phyloP scores from a whole-genome alignment of 2,113 vertebrate genomes.

The Austrofundulus limnaeus region DNA sequence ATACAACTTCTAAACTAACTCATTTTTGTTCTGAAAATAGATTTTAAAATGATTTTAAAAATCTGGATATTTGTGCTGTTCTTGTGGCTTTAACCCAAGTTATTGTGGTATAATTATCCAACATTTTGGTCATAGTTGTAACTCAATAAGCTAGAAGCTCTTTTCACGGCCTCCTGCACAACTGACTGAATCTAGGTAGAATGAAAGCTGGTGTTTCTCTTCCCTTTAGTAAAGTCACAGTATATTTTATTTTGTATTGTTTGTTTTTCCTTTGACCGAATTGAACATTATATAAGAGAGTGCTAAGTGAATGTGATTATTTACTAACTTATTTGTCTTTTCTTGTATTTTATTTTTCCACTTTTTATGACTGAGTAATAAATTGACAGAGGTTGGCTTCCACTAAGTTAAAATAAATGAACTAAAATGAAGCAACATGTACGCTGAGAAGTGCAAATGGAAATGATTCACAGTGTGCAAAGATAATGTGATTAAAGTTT shows the following conservation, averaged over 20 bases:
- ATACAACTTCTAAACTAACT: not conserved
- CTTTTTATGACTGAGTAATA: not conserved
- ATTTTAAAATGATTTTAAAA: too few relatives aligned
- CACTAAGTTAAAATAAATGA: not conserved
- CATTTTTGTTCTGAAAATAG: too few relatives aligned
- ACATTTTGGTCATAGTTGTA: too few relatives aligned
- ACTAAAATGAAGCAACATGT: not conserved
- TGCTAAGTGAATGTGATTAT: not conserved
- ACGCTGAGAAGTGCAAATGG: too few relatives aligned
- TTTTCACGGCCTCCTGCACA: not conserved
- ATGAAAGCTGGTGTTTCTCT: not conserved
- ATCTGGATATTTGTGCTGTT: too few relatives aligned
- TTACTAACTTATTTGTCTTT: not conserved
- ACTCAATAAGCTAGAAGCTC: not conserved
- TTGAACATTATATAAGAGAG: not conserved
- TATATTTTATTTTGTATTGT: not conserved
- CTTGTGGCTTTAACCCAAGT: too few relatives aligned
- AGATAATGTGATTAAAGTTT: conserved; percentile 36
- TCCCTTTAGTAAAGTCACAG: not conserved
- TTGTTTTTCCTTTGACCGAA: not conserved
- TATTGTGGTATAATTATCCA: too few relatives aligned
- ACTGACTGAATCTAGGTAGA: not conserved
- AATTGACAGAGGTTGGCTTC: not conserved
- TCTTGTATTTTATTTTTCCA: too few relatives aligned
- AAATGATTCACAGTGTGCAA: not conserved